Conservation (phyloP, 2,797 vertebrate species). For the Carduelis carduelis region DNA sequence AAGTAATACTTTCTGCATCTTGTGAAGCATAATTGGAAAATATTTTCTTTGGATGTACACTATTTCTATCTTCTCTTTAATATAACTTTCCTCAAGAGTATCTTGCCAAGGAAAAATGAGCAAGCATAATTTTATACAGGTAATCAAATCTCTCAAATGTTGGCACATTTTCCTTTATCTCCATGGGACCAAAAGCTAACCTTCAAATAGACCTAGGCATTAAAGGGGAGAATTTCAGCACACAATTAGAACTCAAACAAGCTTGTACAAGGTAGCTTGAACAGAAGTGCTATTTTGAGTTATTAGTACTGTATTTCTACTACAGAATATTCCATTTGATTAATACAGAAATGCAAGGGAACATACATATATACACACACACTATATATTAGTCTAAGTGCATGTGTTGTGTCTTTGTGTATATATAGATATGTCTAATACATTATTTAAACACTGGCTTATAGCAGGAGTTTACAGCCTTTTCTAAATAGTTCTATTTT, state of each 20-base stretch:
- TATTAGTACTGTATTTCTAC: constrained; percentile 57
- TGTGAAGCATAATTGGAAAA: constrained; percentile 73
- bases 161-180: constrained; percentile 84
- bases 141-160: constrained; percentile 84
- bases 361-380: not conserved
- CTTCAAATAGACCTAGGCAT: constrained; percentile 79
- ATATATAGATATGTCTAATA: not conserved
- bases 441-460: not conserved
- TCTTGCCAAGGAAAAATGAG: constrained; percentile 69
- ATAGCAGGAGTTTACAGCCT: not conserved
- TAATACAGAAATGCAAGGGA: not conserved
- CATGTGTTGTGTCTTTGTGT: not conserved
- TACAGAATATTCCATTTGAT: constrained; percentile 53
- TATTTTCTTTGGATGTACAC: constrained; percentile 68
- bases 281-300: constrained; percentile 73
- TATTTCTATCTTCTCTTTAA: constrained; percentile 73
- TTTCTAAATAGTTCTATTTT: not conserved
- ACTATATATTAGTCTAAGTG: not conserved
- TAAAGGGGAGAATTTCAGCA: constrained; percentile 76
- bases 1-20: constrained; percentile 63
- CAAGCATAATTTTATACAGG: constrained; percentile 77
- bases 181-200: constrained; percentile 72
- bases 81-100: constrained; percentile 74
- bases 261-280: constrained; percentile 79
- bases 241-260: constrained; percentile 82